phyloP scores from a whole-genome alignment of 2,888 invertebrate species.

The Syritta pipiens region DNA sequence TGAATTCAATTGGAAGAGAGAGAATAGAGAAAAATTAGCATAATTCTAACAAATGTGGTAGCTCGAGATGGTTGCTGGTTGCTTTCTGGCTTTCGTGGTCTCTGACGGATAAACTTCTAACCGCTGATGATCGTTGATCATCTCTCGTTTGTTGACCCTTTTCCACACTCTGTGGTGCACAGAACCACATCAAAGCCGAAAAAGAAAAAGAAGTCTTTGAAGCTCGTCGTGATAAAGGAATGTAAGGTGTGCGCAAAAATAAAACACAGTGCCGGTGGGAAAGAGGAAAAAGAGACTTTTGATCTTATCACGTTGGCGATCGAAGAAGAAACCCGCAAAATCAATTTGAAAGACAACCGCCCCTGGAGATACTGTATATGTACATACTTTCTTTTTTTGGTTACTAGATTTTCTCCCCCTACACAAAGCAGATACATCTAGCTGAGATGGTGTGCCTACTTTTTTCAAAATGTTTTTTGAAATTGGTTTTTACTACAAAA shows the following conservation, averaged over 20 bases:
- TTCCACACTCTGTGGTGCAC: conserved; percentile 22
- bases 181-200: too few species aligned
- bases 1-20: background rate
- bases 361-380: too few species aligned
- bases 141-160: conserved; percentile 65
- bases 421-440: too few species aligned
- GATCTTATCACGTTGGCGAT: conserved; percentile 32
- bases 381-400: conserved; percentile 31
- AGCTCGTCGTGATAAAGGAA: background rate
- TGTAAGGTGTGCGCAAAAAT: background rate
- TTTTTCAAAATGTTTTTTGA: background rate
- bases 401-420: background rate
- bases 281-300: background rate
- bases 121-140: conserved; percentile 30
- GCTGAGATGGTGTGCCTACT: too few species aligned
- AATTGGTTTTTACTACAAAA: background rate
- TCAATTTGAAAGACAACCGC: conserved; percentile 2
- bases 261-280: background rate
- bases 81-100: background rate
- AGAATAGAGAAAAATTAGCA: conserved; percentile 35
- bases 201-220: too few species aligned
- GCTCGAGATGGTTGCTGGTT: too few species aligned
- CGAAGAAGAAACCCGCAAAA: conserved; percentile 33
- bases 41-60: conserved; percentile 49
- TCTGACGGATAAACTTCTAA: conserved; percentile 9